Base-by-base conservation (phyloP, 2,113 vertebrate genomes). In the Australoheros scitulus region DNA sequence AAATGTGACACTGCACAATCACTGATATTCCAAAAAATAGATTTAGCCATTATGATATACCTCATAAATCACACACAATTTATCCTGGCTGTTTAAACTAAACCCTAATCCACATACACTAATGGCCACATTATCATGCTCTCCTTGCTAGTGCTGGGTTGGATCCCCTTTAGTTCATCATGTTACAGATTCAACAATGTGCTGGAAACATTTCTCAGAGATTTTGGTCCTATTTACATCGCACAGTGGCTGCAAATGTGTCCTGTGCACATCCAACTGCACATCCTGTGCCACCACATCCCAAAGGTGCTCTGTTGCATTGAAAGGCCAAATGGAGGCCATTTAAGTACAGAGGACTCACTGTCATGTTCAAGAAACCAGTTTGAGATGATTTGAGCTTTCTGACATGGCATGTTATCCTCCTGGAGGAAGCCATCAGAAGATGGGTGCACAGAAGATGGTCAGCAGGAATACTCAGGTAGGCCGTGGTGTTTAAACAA, bases 321-420 rank as follows among this genome's bases (percentile, higher is more conserved):
- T 68, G 64, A 18, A 41, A 50, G 18, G 26, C 26, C 26, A 26
- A 26, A 26, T 26, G 22, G 47, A 68, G 8, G 38, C 5, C 24
- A 41, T 1, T 68, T 13, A 4, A 68, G 38, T 22, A 68, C 63
- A 68, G 0, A 17, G 22, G 43, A 47, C 13, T 68, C 64, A 18
- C 47, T 26, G 38, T 68, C 64, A 68, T 26, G 10, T 26, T 68
- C 1, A 26, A 47, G 47, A 68, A 47, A 29, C 0, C 2, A 1
- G 41, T 26, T 68, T 68, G 15, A 29, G 41, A 20, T 7, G 26
- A 68, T 41, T 29, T 68, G 26, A 50, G 22, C 9, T 50, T 68
- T 50, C 15, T 50, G 41, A 41, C 38, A 38, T 38, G 8, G 8
- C 9, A 8, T 10, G 7, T 38, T 9, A 10, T 38, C 36, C 8